A percentile compares a stretch with the other conserved stretches of the same genome.
Conservation (phyloP, 2,113 vertebrate genomes). For the Anthoscopus minutus region DNA sequence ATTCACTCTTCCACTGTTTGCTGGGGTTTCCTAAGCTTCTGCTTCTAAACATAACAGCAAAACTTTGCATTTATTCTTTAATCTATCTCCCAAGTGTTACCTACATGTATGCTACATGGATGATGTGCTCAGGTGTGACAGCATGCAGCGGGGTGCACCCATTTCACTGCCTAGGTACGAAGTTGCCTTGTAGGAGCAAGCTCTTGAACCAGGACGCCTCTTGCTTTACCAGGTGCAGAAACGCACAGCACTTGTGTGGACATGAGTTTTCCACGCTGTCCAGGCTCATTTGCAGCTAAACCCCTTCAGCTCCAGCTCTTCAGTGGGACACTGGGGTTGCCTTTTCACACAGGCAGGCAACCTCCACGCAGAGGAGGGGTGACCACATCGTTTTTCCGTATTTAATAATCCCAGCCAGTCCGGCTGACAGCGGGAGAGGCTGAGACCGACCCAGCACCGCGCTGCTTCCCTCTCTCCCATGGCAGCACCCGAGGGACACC, state of each 20-base stretch:
- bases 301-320: rapidly evolving
- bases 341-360: not conserved
- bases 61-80: not conserved
- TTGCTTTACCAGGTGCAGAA: rapidly evolving
- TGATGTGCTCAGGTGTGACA: not conserved
- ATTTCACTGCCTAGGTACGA: rapidly evolving
- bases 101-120: no score
- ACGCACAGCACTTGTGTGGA: rapidly evolving
- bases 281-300: rapidly evolving
- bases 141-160: rapidly evolving
- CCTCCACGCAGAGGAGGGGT: rapidly evolving
- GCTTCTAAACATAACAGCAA: not conserved
- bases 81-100: not conserved
- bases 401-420: rapidly evolving
- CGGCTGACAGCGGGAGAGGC: rapidly evolving
- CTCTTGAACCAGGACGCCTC: no score
- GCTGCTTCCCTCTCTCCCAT: no score
- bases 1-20: rapidly evolving
- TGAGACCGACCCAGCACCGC: rapidly evolving
- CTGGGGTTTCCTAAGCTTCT: not conserved
- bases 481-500: not conserved
- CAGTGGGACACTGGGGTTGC: rapidly evolving
- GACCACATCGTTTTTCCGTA: rapidly evolving
- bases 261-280: rapidly evolving
- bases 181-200: rapidly evolving